These are phyloP conservation scores for Rhipidura dahli DNA, from an alignment of 2,113 vertebrate species.

Conservation along the genomic window DNA sequence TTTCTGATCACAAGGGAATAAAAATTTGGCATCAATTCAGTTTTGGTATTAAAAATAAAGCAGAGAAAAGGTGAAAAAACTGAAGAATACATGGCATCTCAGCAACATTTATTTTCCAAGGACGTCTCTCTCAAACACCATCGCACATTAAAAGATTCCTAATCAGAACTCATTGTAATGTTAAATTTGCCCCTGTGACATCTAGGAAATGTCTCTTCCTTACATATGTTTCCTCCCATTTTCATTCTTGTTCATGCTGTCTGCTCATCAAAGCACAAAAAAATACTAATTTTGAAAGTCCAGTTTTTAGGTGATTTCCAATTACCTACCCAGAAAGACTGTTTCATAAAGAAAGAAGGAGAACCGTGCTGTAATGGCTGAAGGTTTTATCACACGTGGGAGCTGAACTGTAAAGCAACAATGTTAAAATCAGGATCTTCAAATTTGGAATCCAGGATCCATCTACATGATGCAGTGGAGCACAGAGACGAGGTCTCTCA, in stretches of 20 bases:
- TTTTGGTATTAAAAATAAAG: background rate
- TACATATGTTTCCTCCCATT: background rate
- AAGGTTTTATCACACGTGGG: background rate
- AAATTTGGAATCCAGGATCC: background rate
- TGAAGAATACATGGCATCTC: background rate
- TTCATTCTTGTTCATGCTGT: background rate
- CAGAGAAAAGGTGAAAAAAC: background rate
- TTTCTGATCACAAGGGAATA: background rate
- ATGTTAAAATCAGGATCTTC: background rate
- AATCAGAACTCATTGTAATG: background rate
- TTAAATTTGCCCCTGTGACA: background rate
- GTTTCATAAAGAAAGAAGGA: background rate
- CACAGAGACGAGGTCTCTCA: background rate
- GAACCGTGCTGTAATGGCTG: fast-evolving
- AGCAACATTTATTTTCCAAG: background rate
- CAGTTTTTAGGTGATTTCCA: background rate
- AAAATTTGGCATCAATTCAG: background rate
- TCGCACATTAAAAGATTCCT: background rate
- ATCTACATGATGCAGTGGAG: background rate
- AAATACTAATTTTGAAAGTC: background rate
- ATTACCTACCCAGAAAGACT: background rate
- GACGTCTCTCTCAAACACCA: background rate
- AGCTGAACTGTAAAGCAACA: background rate
- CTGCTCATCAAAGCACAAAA: background rate
- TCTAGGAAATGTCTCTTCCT: background rate